Base-by-base conservation (phyloP, 2,797 vertebrate genomes). In the Hippocampus kuda region DNA sequence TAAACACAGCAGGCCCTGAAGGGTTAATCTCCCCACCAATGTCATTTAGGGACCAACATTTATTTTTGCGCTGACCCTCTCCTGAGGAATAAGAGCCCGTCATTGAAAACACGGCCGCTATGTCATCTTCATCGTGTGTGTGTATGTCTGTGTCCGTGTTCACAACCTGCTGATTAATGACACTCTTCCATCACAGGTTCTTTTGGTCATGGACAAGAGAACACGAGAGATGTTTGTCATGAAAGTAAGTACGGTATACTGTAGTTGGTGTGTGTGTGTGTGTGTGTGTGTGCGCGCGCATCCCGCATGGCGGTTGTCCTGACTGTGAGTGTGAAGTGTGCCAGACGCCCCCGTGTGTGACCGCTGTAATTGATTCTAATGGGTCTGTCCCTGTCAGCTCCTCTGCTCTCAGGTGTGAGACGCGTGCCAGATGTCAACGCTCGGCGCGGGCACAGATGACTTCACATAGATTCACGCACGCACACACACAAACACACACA, bases 311-410 rank as follows among this genome's bases (percentile, higher is more conserved):
- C 65, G 10, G 46, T 70, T 24, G 59, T 83, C 71, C 79, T 75
- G 75, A 79, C 80, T 82, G 73, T 71, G 72, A 63, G 80, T 84
- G 83, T 83, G 82, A 84, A 78, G 86, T 82, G 85, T 86, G 86
- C 84, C 84, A 87, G 81, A 65, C 80, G 81, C 77, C 84, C 82
- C 81, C 78, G 77, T 86, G 86, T 87, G 88, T 94, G 94, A 95
- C 94, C 93, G 91, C 88, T 92, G 88, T 96, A 95, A 98, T 97
- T 96, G 94, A 97, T 96, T 97, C 94, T 96, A 96, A 96, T 94
- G 94, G 93, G 92, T 91, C 92, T 92, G 81, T 94, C 91, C 92
- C 92, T 93, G 93, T 94, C 94, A 95, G 95, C 94, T 95, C 93
- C 92, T 90, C 91, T 93, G 94, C 92, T 92, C 92, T 96, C 93